Conservation (phyloP, 2,113 vertebrate species). For the Nerophis ophidion region DNA sequence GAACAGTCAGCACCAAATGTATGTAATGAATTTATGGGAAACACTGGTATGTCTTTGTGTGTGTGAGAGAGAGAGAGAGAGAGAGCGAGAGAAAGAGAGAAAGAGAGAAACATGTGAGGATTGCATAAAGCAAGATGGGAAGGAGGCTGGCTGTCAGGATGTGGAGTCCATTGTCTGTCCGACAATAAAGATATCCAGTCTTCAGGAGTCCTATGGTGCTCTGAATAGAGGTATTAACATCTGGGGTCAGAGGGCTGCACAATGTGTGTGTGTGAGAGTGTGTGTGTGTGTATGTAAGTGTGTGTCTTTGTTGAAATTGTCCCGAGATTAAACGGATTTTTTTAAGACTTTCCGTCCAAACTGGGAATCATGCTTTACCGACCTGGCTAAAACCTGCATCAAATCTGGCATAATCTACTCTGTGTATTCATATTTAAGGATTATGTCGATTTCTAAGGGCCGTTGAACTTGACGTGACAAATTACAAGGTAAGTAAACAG, state of each 20-base stretch:
- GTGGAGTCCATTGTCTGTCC: conserved; percentile 63
- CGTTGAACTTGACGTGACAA: conserved; percentile 23
- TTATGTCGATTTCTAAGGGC: conserved; percentile 17
- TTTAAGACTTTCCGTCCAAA: conserved; percentile 7
- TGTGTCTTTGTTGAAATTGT: conserved; percentile 26
- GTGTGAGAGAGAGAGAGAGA: background rate
- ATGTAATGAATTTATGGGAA: too few relatives aligned
- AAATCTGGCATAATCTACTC: conserved; percentile 7
- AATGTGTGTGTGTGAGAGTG: conserved; percentile 14
- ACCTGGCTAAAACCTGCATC: background rate
- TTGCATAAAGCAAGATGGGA: conserved; percentile 40
- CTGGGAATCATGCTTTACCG: conserved; percentile 20
- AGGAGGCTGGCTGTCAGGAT: conserved; percentile 57
- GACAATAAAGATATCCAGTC: conserved; percentile 71
- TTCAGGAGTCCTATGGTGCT: conserved; percentile 63
- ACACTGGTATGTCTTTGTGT: conserved; percentile 5
- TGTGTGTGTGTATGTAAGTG: conserved; percentile 7
- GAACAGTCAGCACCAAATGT: too few relatives aligned
- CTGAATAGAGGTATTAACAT: conserved; percentile 73
- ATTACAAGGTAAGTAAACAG: conserved; percentile 24
- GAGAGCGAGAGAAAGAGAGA: background rate
- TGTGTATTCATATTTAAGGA: conserved; percentile 1
- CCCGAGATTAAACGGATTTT: conserved; percentile 31
- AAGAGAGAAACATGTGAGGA: background rate
- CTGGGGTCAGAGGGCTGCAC: conserved; percentile 54